These are phyloP conservation scores for Hyposoter didymator DNA, from an alignment of 2,888 invertebrate genomes.

Conservation along the genomic window DNA sequence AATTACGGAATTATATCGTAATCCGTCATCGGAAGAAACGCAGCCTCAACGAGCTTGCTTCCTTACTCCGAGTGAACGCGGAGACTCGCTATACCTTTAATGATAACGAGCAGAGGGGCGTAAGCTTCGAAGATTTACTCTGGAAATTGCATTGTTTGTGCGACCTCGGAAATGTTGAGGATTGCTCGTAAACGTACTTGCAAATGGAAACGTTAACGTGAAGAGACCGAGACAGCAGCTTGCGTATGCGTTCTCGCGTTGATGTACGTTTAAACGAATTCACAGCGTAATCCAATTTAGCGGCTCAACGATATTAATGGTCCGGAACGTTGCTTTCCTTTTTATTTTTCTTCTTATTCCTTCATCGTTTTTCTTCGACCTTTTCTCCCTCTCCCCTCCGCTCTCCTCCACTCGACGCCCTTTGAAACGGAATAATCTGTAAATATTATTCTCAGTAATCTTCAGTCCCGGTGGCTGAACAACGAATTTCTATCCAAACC, in stretches of 20 bases:
- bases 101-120: background rate
- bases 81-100: background rate
- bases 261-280: conserved; percentile 76
- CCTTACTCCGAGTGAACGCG: conserved; percentile 8
- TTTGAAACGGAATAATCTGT: conserved; percentile 76
- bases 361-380: background rate
- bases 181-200: background rate
- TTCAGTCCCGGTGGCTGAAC: conserved; percentile 47
- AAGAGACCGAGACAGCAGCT: conserved; percentile 51
- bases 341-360: too few species aligned
- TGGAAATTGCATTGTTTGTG: conserved; percentile 1
- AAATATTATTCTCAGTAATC: conserved; percentile 73
- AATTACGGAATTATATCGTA: conserved; percentile 71
- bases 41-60: background rate
- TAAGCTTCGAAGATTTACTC: background rate
- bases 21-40: conserved; percentile 71
- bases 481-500: conserved; percentile 14
- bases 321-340: conserved; percentile 71
- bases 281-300: conserved; percentile 77
- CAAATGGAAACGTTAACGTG: conserved; percentile 68
- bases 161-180: background rate
- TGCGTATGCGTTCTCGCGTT: conserved; percentile 54
- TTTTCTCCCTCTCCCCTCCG: conserved; percentile 15
- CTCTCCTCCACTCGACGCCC: conserved; percentile 60
- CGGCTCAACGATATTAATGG: conserved; percentile 78